Evolutionary conservation across 1,140 invertebrate species (phyloP), one percentile per base, ranked within the genome.

Genomic region (Helicoverpa armigera): DNA sequence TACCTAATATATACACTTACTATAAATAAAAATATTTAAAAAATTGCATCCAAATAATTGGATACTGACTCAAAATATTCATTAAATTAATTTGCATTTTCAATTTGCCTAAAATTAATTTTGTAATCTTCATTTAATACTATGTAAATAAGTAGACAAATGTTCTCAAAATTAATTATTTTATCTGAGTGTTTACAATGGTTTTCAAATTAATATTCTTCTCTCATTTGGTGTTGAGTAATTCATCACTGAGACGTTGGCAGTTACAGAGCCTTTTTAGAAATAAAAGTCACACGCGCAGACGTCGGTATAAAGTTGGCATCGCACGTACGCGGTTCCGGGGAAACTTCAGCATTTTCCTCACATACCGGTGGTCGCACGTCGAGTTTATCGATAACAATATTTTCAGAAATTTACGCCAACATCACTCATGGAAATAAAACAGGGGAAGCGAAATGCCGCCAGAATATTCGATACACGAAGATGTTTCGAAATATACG

Each of bases 91-190:
- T 69, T 69, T 50, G 4, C 50, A 69, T 69, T 69, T 43, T 10
- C 11, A 50, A 69, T 69, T 69, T 69, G 43, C 43, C 48, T 50
- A 18, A 43, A 69, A 69, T 69, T 69, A 69, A 16, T n/a, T 69
- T 50, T 69, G 35, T 69, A 69, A 50, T 69, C 65, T 69, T 69
- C 50, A 18, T 51, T 51, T 69, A 69, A 69, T 69, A 9, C 65
- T 51, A 69, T 50, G n/a, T 69, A 18, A 43, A 43, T 43, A 43
- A 43, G 35, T 43, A 3, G 9, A 43, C 35, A 43, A 43, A 43
- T 43, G 35, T 43, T 43, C 5, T 43, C 35, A 43, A 43, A 43
- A 43, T 43, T 43, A 43, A 43, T 43, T 69, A 48, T 48, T 67
- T 65, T 14, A 31, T 31, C 35, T 65, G 12, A n/a, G 53, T 13